Conservation (phyloP, 23 tunicate genomes). For the Aplidium turbinatum region DNA sequence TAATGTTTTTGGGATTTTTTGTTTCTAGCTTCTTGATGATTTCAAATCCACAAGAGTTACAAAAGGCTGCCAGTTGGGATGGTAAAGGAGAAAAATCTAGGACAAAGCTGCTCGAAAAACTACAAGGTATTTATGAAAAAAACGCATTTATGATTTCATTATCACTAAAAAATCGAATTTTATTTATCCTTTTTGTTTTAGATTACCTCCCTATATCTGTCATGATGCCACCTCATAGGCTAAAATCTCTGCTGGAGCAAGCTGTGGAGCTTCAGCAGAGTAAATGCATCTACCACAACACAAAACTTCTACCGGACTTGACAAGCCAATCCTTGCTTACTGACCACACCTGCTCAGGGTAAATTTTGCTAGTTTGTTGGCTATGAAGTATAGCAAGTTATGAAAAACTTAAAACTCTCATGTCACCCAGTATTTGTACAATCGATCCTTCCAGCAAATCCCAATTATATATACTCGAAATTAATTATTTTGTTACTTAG, state of each 20-base stretch:
- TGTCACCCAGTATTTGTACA: no score
- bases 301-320: constrained; percentile 25
- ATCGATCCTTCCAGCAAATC: no score
- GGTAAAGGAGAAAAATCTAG: constrained; percentile 89
- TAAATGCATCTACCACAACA: constrained; percentile 83
- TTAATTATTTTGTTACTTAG: no score
- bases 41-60: constrained; percentile 64
- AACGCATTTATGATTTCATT: background rate
- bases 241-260: constrained; percentile 76
- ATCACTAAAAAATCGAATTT: background rate
- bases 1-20: background rate
- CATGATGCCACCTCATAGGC: constrained; percentile 93
- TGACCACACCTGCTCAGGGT: constrained; percentile 85
- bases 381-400: no score
- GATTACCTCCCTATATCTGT: constrained; percentile 82
- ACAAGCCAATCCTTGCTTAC: constrained; percentile 59
- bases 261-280: constrained; percentile 74
- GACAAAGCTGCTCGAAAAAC: constrained; percentile 67
- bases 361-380: no score
- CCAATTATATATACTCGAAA: no score
- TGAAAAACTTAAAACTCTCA: no score
- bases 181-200: constrained; percentile 6
- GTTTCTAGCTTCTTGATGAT: constrained; percentile 86
- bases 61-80: constrained; percentile 87
- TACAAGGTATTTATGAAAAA: constrained; percentile 53